Evolutionary conservation across 2,888 invertebrate species (phyloP).

Genomic region (Chaetoderma sp.): DNA sequence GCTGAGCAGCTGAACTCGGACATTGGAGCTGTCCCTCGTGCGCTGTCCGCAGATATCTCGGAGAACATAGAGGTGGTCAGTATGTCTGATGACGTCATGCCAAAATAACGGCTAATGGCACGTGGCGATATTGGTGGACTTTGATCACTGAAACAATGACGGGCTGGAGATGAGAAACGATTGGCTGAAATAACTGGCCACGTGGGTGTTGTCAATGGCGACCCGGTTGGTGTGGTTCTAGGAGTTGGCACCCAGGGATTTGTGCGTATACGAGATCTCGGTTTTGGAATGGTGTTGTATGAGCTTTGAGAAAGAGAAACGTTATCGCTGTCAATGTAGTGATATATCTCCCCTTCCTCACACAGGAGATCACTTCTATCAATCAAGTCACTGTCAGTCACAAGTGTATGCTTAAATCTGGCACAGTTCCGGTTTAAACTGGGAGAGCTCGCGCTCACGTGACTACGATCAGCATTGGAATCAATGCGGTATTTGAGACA

Average conservation of each 20-base stretch:
- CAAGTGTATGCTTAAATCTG: slow-evolving; percentile 3
- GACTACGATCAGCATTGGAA: background rate
- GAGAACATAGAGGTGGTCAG: background rate
- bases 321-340: background rate
- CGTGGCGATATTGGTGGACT: slow-evolving; percentile 22
- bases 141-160: slow-evolving; percentile 23
- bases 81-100: background rate
- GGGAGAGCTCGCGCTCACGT: slow-evolving; percentile 8
- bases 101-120: background rate
- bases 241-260: slow-evolving; percentile 60
- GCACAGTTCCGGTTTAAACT: slow-evolving; percentile 1
- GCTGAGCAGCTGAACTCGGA: too few species aligned
- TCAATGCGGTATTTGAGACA: slow-evolving; percentile 1
- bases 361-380: background rate
- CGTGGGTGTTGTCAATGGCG: slow-evolving; percentile 17
- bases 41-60: background rate
- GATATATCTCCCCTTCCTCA: background rate
- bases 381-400: background rate
- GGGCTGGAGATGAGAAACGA: background rate
- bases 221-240: slow-evolving; percentile 39
- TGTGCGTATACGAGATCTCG: slow-evolving; percentile 54
- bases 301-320: background rate
- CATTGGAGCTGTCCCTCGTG: too few species aligned
- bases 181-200: slow-evolving; percentile 3
- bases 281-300: slow-evolving; percentile 39